phyloP scores from a whole-genome alignment of 2,113 vertebrate species.

The Propithecus coquereli region DNA sequence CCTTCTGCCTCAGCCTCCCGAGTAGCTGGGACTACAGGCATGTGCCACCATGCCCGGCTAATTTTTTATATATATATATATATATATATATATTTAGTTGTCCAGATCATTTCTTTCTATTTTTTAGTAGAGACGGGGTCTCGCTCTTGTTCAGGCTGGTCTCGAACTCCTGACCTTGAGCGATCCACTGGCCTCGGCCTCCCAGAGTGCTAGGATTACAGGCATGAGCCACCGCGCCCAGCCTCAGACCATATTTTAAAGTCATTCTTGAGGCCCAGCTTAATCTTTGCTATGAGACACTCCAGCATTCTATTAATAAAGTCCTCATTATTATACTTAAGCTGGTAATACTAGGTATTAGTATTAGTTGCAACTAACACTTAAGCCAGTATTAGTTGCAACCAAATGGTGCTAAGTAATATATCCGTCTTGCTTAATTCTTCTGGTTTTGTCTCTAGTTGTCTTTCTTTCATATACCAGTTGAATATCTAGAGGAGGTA shows the following conservation, averaged over 20 bases:
- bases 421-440: not conserved
- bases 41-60: too few relatives aligned
- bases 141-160: too few relatives aligned
- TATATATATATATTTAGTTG: too few relatives aligned
- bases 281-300: not conserved
- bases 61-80: too few relatives aligned
- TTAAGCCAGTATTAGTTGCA: not conserved
- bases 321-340: not conserved
- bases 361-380: not conserved
- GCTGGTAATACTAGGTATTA: not conserved
- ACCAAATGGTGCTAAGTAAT: not conserved
- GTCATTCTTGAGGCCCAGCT: not conserved
- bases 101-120: too few relatives aligned
- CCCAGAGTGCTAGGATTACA: too few relatives aligned
- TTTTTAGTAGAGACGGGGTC: too few relatives aligned
- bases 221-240: too few relatives aligned
- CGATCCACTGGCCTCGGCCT: too few relatives aligned
- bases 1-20: too few relatives aligned
- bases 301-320: not conserved
- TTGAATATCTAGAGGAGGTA: not conserved
- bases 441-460: not conserved
- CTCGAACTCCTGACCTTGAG: too few relatives aligned
- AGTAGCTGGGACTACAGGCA: too few relatives aligned
- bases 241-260: not conserved
- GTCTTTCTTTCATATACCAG: not conserved